phyloP scores from a whole-genome alignment of 2,888 invertebrate species.

The Drosophila ustulata region DNA sequence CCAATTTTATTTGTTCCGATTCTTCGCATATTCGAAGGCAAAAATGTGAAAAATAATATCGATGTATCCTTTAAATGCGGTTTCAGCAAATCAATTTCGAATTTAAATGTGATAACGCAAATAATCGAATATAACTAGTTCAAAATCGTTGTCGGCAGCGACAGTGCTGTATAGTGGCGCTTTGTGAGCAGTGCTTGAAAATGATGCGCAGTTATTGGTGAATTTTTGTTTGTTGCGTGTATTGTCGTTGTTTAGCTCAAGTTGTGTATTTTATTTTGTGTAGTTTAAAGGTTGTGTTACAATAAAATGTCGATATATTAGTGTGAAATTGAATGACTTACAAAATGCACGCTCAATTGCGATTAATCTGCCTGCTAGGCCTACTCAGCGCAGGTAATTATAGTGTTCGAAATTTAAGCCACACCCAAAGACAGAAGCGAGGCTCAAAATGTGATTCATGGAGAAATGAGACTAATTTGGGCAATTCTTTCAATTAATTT shows the following conservation, averaged over 20 bases:
- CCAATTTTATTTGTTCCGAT: too few species aligned
- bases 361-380: constrained; percentile 52
- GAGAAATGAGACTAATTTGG: constrained; percentile 10
- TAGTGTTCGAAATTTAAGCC: constrained; percentile 39
- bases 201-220: constrained; percentile 24
- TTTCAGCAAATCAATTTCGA: constrained; percentile 17
- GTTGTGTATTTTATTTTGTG: constrained; percentile 26
- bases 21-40: too few species aligned
- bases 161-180: constrained; percentile 35
- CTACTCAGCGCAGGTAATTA: constrained; percentile 47
- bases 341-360: constrained; percentile 49
- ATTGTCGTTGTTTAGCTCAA: constrained; percentile 11
- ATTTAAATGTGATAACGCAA: constrained; percentile 17
- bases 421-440: constrained; percentile 61
- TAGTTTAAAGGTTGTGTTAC: constrained; percentile 16
- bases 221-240: constrained; percentile 61
- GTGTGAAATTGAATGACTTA: background rate
- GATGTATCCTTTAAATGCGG: constrained; percentile 24
- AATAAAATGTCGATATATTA: constrained; percentile 41
- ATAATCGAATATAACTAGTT: constrained; percentile 33
- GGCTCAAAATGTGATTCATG: constrained; percentile 61
- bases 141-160: background rate
- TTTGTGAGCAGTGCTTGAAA: constrained; percentile 35
- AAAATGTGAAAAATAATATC: constrained; percentile 45
- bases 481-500: constrained; percentile 18